phyloP scores from a whole-genome alignment of 2,113 vertebrate genomes.

The Oreochromis niloticus region DNA sequence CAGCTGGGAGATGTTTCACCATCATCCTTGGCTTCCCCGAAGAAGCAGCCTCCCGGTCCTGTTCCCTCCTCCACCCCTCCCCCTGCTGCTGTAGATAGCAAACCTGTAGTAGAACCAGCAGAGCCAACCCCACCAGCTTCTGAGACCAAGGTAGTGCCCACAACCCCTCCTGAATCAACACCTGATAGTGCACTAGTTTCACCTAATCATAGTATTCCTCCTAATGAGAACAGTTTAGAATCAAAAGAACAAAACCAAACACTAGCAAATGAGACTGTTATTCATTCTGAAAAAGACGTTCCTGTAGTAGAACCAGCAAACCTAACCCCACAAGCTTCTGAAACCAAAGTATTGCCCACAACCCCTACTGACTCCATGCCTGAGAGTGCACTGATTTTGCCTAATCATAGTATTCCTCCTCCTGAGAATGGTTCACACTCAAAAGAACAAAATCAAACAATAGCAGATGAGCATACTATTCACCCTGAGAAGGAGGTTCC shows the following conservation, averaged over 20 bases:
- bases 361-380: neutral
- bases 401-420: conserved; percentile 21
- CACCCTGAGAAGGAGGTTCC: neutral
- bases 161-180: conserved; percentile 1
- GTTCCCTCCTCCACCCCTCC: conserved; percentile 30
- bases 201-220: conserved; percentile 11
- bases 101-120: conserved; percentile 62
- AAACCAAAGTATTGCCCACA: conserved; percentile 59
- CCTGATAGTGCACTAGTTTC: neutral
- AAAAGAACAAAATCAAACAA: conserved; percentile 1
- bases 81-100: conserved; percentile 61
- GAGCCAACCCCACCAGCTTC: conserved; percentile 39
- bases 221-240: conserved; percentile 49
- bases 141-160: conserved; percentile 63
- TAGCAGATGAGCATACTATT: neutral
- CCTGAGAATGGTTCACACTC: conserved; percentile 48
- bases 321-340: neutral
- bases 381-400: neutral
- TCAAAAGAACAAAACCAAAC: conserved; percentile 19
- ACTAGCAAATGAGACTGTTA: neutral
- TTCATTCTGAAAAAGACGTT: neutral
- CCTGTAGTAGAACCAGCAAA: neutral
- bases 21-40: conserved; percentile 60
- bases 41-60: conserved; percentile 56
- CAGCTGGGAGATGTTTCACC: conserved; percentile 81